Evolutionary conservation across 2,797 vertebrate species (phyloP).

Genomic region (Sardinella longiceps): DNA sequence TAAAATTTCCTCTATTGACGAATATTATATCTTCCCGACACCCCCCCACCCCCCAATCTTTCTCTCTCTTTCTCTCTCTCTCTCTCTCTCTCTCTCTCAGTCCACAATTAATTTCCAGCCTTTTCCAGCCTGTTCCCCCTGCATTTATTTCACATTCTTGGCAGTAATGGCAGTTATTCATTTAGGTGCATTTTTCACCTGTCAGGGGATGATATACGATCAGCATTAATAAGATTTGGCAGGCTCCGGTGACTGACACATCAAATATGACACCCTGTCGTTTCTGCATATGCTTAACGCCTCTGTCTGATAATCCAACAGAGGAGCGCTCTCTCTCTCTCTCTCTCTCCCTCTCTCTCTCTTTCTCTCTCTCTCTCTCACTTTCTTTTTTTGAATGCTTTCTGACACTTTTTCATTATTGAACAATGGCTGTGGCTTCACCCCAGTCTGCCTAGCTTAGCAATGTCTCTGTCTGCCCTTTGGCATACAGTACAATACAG

Average conservation of each 20-base stretch:
- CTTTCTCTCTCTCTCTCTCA: not conserved
- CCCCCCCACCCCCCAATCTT: no score
- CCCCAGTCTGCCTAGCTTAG: not conserved
- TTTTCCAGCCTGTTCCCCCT: slow-evolving; percentile 59
- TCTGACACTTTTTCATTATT: slow-evolving; percentile 4
- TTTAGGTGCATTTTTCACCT: slow-evolving; percentile 66
- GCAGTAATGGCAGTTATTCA: slow-evolving; percentile 65
- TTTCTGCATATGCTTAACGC: slow-evolving; percentile 49
- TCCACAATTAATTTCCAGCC: slow-evolving; percentile 68
- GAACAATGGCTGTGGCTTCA: slow-evolving; percentile 22
- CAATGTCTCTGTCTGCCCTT: slow-evolving; percentile 6
- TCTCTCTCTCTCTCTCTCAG: slow-evolving; percentile 5
- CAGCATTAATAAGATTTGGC: slow-evolving; percentile 62
- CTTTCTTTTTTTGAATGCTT: slow-evolving; percentile 13
- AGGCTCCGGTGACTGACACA: slow-evolving; percentile 54
- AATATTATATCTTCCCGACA: not conserved
- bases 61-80: no score
- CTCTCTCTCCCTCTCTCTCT: not conserved
- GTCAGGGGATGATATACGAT: slow-evolving; percentile 62
- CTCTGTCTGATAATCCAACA: slow-evolving; percentile 52
- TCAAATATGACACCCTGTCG: slow-evolving; percentile 61
- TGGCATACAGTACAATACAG: not conserved
- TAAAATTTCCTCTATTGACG: slow-evolving; percentile 25
- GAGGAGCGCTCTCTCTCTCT: slow-evolving; percentile 24
- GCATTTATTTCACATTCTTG: slow-evolving; percentile 67